Evolutionary conservation across 2,888 invertebrate genomes (phyloP).

Genomic region (Polydrusus pterygomalis): DNA sequence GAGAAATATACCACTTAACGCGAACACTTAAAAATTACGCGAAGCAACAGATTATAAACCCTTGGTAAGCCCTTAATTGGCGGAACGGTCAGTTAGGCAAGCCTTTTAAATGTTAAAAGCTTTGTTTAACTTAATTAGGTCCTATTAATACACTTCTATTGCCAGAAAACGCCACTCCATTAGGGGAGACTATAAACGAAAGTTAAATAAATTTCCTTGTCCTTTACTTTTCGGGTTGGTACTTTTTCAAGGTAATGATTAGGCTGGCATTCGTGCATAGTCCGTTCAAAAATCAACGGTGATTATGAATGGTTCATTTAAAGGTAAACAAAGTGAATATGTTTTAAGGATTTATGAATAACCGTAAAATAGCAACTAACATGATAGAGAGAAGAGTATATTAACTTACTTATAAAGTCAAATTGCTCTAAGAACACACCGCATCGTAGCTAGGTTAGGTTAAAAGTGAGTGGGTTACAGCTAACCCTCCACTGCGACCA

Average conservation of each 20-base stretch:
- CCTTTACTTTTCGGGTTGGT: not conserved
- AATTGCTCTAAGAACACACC: no score
- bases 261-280: no score
- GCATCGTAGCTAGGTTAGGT: no score
- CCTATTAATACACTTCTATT: conserved; percentile 27
- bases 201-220: not conserved
- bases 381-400: no score
- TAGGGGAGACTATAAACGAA: conserved; percentile 16
- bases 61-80: conserved; percentile 24
- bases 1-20: not conserved
- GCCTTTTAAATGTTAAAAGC: conserved; percentile 26
- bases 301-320: no score
- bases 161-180: conserved; percentile 12
- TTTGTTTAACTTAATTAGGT: conserved; percentile 27
- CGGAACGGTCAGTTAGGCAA: conserved; percentile 22
- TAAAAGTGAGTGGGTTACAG: no score
- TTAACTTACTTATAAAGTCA: no score
- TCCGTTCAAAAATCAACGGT: no score
- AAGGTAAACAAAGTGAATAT: no score
- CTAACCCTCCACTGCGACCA: no score
- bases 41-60: conserved; percentile 26
- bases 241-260: not conserved
- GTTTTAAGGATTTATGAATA: no score
- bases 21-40: conserved; percentile 19
- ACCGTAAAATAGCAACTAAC: no score